Base-by-base conservation (phyloP, 2,113 vertebrate species). In the Chlamydotis undulata region DNA sequence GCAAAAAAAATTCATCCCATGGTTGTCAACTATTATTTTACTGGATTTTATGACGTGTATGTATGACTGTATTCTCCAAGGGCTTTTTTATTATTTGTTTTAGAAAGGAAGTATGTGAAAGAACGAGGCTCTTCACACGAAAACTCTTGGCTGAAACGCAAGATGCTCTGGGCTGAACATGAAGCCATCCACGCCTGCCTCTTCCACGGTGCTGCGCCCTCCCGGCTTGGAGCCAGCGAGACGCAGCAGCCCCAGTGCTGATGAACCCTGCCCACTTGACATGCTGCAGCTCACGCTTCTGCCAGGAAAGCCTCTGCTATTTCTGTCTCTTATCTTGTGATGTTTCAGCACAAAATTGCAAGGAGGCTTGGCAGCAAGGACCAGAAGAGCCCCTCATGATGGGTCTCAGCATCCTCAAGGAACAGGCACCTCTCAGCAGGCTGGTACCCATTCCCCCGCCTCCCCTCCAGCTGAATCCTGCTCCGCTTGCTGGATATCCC, bases 1-100 rank as follows among this genome's bases (percentile, higher is more conserved):
- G 67, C 9, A 79, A 89, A 67, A 81, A 90, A 83, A 57, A 22
- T 21, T 81, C 12, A 85, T 73, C 78, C 88, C 86, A 70, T 63
- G 55, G 84, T 26, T 90, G 84, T 93, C 93, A 94, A 12, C 82
- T 85, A 73, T 70, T 87, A 85, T 87, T 94, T 89, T 93, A 89
- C 69, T 82, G 65, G 78, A 63, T 78, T 81, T 89, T 95, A 92
- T 84, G 83, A 91, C 0, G 1, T 63, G 45, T 29, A 26, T 39
- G 59, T 68, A 89, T 68, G 77, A 95, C 77, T 91, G 4, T 76
- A 39, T 89, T 68, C 69, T 94, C 94, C n/a, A 24, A 53, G 57
- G 74, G 53, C 28, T 45, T 69, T n/a, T 63, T 75, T 52, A 82
- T 53, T 22, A 76, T 37, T 87, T 87, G 60, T 56, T 89, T 96